Evolutionary conservation across 1,140 invertebrate species (phyloP).

Genomic region (Forficula auricularia): DNA sequence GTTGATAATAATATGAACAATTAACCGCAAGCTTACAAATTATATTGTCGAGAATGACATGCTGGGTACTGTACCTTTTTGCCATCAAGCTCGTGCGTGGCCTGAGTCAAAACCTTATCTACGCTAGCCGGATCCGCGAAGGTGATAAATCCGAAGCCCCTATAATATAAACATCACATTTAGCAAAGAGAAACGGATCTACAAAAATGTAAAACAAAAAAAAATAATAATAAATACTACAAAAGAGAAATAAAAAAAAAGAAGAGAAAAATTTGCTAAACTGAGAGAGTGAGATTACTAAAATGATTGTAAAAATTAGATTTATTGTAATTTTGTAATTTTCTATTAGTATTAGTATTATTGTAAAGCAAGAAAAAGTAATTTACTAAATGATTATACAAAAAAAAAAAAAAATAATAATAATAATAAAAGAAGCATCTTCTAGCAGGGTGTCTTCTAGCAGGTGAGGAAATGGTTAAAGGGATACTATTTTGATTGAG

Average conservation of each 20-base stretch:
- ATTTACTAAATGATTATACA: slow-evolving; percentile 6
- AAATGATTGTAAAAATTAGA: too few species aligned
- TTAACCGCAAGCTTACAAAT: too few species aligned
- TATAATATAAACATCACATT: slow-evolving; percentile 41
- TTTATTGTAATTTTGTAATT: too few species aligned
- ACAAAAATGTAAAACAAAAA: too few species aligned
- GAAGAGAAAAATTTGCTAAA: slow-evolving; percentile 18
- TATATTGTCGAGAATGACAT: too few species aligned
- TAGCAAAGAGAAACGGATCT: background rate
- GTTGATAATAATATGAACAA: too few species aligned
- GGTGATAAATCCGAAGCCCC: slow-evolving; percentile 94
- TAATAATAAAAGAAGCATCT: slow-evolving; percentile 7
- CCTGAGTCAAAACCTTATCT: slow-evolving; percentile 86
- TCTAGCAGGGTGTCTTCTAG: slow-evolving; percentile 25
- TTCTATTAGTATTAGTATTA: too few species aligned
- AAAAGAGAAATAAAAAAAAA: slow-evolving; percentile 1
- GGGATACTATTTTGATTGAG: too few species aligned
- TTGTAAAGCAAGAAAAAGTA: too few species aligned
- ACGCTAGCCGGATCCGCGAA: slow-evolving; percentile 83
- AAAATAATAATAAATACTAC: slow-evolving; percentile 8
- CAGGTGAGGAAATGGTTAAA: slow-evolving; percentile 22
- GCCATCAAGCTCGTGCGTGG: slow-evolving; percentile 83
- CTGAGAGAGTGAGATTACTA: slow-evolving; percentile 10
- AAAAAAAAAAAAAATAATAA: slow-evolving; percentile 6
- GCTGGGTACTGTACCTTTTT: slow-evolving; percentile 56